Evolutionary conservation across 2,113 vertebrate species (phyloP).

Genomic region (Sitta europaea): DNA sequence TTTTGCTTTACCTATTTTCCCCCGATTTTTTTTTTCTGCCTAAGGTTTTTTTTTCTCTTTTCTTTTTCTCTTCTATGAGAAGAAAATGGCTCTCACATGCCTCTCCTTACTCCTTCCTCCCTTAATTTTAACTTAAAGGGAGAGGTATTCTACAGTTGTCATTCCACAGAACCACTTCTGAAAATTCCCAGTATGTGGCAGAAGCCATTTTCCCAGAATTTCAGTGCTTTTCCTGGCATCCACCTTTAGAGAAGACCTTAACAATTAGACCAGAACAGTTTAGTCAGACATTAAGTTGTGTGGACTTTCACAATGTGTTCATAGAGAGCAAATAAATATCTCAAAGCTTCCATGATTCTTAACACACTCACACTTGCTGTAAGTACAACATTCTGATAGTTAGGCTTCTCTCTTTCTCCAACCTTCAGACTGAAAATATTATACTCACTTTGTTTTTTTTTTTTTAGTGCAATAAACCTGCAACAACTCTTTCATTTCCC

Average conservation of each 20-base stretch:
- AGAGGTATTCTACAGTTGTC: too few relatives aligned
- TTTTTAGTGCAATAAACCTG: not conserved
- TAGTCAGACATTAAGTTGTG: not conserved
- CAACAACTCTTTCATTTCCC: not conserved
- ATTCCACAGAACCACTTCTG: not conserved
- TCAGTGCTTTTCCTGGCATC: not conserved
- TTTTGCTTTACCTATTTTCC: not conserved
- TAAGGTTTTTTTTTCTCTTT: not conserved
- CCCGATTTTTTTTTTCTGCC: not conserved
- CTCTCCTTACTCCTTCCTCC: not conserved
- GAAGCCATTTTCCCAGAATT: not conserved
- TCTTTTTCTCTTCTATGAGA: not conserved
- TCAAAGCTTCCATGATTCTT: not conserved
- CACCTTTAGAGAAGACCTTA: not conserved
- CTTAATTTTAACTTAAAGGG: not conserved
- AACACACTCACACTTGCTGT: not conserved
- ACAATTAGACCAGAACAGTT: not conserved
- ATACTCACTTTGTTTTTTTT: not conserved
- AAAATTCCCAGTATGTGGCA: not conserved
- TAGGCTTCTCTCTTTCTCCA: not conserved
- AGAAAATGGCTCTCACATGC: not conserved
- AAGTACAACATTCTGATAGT: not conserved
- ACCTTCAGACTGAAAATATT: not conserved
- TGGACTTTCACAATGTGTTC: not conserved
- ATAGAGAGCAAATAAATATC: not conserved